These are phyloP conservation scores for Laticauda colubrina DNA, from an alignment of 2,113 vertebrate species.

Conservation along the genomic window DNA sequence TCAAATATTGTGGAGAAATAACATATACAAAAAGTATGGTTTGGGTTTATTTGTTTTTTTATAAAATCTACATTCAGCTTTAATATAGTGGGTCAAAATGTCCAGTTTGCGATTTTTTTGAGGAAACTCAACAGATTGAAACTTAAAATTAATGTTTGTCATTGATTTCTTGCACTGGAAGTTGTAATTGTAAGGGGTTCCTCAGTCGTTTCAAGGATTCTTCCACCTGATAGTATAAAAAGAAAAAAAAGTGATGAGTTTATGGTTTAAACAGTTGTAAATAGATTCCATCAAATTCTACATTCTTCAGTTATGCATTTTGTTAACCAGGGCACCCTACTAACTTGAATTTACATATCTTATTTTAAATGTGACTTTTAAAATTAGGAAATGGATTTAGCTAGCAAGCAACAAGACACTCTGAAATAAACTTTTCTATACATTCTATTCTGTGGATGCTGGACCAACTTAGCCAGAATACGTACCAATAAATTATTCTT, in stretches of 20 bases:
- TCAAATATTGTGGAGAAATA: not conserved
- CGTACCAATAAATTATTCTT: not conserved
- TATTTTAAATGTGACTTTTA: not conserved
- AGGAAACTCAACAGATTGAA: conserved; percentile 12
- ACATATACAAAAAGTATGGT: conserved; percentile 11
- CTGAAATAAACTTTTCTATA: not conserved
- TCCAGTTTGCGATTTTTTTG: conserved; percentile 31
- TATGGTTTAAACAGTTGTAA: not conserved
- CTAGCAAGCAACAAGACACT: not conserved
- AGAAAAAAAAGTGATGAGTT: conserved; percentile 19
- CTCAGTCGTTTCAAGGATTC: conserved; percentile 78
- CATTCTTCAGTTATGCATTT: not conserved
- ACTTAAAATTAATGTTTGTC: conserved; percentile 64
- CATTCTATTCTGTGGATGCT: not conserved
- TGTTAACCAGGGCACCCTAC: not conserved
- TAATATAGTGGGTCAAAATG: conserved; percentile 42
- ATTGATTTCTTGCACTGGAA: conserved; percentile 76
- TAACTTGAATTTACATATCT: not conserved
- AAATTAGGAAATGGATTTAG: not conserved
- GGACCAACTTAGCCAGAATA: not conserved
- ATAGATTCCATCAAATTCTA: not conserved
- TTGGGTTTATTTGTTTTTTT: not conserved
- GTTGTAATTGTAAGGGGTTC: conserved; percentile 71
- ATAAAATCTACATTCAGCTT: not conserved
- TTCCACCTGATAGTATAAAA: conserved; percentile 72